phyloP scores from a whole-genome alignment of 2,888 invertebrate species.

The Merodon equestris region DNA sequence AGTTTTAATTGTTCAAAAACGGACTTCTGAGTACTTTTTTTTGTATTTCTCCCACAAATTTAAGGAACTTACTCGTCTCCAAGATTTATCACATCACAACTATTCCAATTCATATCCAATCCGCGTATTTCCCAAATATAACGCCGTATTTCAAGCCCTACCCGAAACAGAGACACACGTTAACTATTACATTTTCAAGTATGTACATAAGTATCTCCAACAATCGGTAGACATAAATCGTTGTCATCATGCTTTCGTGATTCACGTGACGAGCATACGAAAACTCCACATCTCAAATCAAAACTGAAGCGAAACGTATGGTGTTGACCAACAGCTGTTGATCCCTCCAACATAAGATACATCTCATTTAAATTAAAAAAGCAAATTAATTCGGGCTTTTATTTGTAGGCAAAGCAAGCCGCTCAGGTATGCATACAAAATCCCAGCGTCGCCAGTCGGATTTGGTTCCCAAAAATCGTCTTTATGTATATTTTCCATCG shows the following conservation, averaged over 20 bases:
- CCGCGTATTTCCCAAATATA: too few species aligned
- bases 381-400: slow-evolving; percentile 13
- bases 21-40: too few species aligned
- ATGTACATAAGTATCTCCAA: slow-evolving; percentile 1
- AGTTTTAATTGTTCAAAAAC: too few species aligned
- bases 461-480: slow-evolving; percentile 6
- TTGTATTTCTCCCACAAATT: too few species aligned
- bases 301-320: slow-evolving; percentile 40
- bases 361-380: slow-evolving; percentile 1
- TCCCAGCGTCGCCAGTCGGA: slow-evolving; percentile 4
- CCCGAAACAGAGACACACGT: too few species aligned
- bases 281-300: slow-evolving; percentile 30
- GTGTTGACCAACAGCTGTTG: slow-evolving; percentile 29
- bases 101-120: too few species aligned
- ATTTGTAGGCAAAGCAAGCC: slow-evolving; percentile 12
- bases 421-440: slow-evolving; percentile 21
- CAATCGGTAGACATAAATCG: slow-evolving; percentile 36
- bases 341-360: slow-evolving; percentile 20
- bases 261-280: slow-evolving; percentile 48
- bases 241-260: slow-evolving; percentile 38
- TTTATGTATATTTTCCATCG: slow-evolving; percentile 20
- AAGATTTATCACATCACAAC: too few species aligned
- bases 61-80: too few species aligned
- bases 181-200: too few species aligned
- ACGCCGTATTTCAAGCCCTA: too few species aligned